phyloP scores from a whole-genome alignment of 2,797 vertebrate species.

The Tiaroga cobitis region DNA sequence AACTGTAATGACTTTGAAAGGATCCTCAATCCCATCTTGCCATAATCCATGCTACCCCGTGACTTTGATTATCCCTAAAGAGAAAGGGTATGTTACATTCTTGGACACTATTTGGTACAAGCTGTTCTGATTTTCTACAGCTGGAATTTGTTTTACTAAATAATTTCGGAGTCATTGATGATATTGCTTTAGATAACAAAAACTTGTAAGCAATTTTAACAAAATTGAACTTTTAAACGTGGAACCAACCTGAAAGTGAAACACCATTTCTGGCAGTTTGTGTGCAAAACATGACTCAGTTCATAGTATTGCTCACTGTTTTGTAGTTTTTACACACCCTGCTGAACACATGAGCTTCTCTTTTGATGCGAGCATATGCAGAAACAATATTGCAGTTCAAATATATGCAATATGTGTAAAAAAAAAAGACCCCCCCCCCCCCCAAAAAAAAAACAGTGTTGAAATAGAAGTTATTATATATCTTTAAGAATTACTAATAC shows the following conservation, averaged over 20 bases:
- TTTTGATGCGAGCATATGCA: not conserved
- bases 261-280: not conserved
- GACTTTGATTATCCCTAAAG: conserved; percentile 73
- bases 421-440: no score
- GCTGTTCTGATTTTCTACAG: conserved; percentile 56
- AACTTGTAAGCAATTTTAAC: not conserved
- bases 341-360: not conserved
- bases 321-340: not conserved
- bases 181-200: not conserved
- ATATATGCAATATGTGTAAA: not conserved
- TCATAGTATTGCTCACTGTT: not conserved
- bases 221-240: not conserved
- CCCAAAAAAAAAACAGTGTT: not conserved
- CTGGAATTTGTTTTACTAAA: conserved; percentile 12
- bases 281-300: not conserved
- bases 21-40: conserved; percentile 39
- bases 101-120: conserved; percentile 58
- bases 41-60: conserved; percentile 72
- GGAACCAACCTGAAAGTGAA: not conserved
- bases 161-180: not conserved
- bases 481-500: no score
- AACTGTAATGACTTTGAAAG: conserved; percentile 35
- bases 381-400: not conserved
- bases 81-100: conserved; percentile 61
- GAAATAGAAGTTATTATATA: conserved; percentile 26